Evolutionary conservation across 2,888 invertebrate genomes (phyloP), one percentile per base, ranked within the genome.

Genomic region (Chloroclystis v-ata): DNA sequence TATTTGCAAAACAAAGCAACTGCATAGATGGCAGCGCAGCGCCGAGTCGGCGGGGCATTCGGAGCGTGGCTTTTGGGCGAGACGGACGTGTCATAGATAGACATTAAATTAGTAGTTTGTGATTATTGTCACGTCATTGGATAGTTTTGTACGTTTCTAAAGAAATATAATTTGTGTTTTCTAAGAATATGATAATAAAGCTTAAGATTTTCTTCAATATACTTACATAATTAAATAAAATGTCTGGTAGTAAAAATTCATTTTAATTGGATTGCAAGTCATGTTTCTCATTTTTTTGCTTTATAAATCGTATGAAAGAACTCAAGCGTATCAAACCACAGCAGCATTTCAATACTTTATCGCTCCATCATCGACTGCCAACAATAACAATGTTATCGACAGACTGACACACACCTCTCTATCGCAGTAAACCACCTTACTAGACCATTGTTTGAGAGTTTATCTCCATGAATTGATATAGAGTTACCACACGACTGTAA

Each of bases 311-410:
- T 56, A 52, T 45, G 52, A 38, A 52, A 10, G 52, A 57, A 52
- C 46, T 60, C 56, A 56, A 49, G 62, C 61, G 53, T 64, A 52
- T 20, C 20, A 20, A 20, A 38, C 43, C 54, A 56, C 63, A 57
- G 35, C 55, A 59, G 56, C 60, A 56, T 61, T 59, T 58, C 59
- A 60, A 59, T 60, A 47, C 59, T 65, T 68, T 76, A 75, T 75
- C 69, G 65, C 64, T 64, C 59, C 67, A 77, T 75, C 72, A 65
- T 58, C 57, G 60, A 41, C 52, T 30, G 28, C 41, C 51, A 60
- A 78, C 35, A 35, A 35, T 4, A 35, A 35, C 75, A 78, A 77
- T 78, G 75, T 67, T 76, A 78, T 77, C 78, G 54, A 57, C 47
- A 48, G 55, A 54, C 49, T 59, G 61, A 61, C 60, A 54, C 40